phyloP scores from a whole-genome alignment of 2,797 vertebrate species.

The Taenioides sp. region DNA sequence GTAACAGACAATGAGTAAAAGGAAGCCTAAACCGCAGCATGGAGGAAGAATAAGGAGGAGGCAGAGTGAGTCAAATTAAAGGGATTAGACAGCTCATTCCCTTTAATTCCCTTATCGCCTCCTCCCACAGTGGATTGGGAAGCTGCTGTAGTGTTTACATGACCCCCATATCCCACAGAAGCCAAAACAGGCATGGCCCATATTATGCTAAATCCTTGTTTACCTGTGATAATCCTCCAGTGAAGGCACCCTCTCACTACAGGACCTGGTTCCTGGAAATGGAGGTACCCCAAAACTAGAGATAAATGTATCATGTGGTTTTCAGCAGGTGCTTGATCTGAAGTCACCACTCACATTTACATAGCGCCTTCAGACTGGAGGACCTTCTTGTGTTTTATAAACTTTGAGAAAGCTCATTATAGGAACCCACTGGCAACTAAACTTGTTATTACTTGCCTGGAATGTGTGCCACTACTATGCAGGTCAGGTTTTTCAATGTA shows the following conservation, averaged over 20 bases:
- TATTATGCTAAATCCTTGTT: constrained; percentile 75
- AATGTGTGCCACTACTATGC: too few species aligned
- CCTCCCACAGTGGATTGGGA: constrained; percentile 75
- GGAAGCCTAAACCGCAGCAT: constrained; percentile 25
- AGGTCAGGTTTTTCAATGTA: too few species aligned
- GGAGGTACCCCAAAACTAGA: not conserved
- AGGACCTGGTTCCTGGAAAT: constrained; percentile 18
- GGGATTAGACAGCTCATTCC: constrained; percentile 77
- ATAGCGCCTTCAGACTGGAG: not conserved
- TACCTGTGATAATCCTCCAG: constrained; percentile 75
- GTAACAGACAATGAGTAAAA: not conserved
- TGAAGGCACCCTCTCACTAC: constrained; percentile 39
- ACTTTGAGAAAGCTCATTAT: not conserved
- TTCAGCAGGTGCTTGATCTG: not conserved
- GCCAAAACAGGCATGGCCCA: constrained; percentile 71
- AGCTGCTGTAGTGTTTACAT: constrained; percentile 74
- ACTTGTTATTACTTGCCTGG: too few species aligned
- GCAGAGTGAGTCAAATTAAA: constrained; percentile 74
- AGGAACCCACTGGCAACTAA: not conserved
- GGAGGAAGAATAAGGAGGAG: constrained; percentile 30
- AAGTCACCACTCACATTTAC: not conserved
- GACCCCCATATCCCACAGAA: constrained; percentile 60
- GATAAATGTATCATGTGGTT: constrained; percentile 1
- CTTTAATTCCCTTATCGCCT: constrained; percentile 79
- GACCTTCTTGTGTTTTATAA: not conserved